Evolutionary conservation across 2,113 vertebrate species (phyloP).

Genomic region (Chauna torquata): DNA sequence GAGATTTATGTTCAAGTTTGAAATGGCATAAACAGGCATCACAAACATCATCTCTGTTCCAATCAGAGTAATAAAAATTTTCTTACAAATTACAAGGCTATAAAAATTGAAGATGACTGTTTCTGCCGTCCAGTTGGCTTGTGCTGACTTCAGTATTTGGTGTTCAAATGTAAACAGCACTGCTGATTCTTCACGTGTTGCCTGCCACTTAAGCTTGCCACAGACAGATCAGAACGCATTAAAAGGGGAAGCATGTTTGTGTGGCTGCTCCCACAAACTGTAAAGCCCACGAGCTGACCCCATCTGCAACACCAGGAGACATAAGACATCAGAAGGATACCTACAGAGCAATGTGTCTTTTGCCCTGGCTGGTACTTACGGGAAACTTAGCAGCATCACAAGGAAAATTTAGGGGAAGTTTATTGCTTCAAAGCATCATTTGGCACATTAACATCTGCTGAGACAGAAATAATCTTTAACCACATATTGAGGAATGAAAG

Average conservation of each 20-base stretch:
- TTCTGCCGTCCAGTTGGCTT: background rate
- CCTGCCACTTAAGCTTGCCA: background rate
- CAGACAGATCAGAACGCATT: background rate
- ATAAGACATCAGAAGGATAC: background rate
- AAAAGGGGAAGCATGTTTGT: background rate
- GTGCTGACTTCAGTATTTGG: background rate
- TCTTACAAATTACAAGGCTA: slow-evolving; percentile 17
- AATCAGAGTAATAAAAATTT: slow-evolving; percentile 28
- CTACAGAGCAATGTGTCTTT: background rate
- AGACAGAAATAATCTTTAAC: background rate
- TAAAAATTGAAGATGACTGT: slow-evolving; percentile 23
- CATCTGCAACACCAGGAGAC: background rate
- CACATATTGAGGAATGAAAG: background rate
- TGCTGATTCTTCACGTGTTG: background rate
- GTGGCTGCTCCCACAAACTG: background rate
- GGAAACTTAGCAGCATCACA: background rate
- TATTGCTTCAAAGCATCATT: background rate
- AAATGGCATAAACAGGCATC: slow-evolving; percentile 39
- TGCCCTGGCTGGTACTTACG: background rate
- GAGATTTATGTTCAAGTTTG: slow-evolving; percentile 48
- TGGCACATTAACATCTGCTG: background rate
- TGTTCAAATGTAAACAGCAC: background rate
- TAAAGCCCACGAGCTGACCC: background rate
- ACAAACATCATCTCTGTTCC: slow-evolving; percentile 7
- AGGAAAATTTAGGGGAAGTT: background rate